Evolutionary conservation across 2,888 invertebrate species (phyloP).

Genomic region (Tenthredo mesomela): DNA sequence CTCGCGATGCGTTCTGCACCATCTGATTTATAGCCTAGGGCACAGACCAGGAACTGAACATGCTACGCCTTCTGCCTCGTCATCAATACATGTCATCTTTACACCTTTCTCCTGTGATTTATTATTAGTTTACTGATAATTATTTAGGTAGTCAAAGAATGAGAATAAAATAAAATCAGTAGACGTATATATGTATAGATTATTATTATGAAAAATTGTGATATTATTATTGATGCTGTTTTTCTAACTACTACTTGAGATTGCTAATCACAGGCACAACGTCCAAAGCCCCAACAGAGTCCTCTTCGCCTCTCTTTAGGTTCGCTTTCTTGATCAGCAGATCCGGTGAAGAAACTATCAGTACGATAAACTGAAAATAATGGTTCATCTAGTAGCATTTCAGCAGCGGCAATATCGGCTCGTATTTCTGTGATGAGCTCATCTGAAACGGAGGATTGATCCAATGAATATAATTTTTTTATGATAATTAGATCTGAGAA

Average conservation of each 20-base stretch:
- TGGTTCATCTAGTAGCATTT: slow-evolving; percentile 81
- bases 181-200: neutral
- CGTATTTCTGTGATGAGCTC: slow-evolving; percentile 89
- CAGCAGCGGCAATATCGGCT: slow-evolving; percentile 87
- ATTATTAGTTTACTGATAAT: neutral
- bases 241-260: neutral
- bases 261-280: neutral
- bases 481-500: neutral
- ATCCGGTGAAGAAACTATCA: slow-evolving; percentile 79
- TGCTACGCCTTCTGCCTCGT: slow-evolving; percentile 1
- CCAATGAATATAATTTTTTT: neutral
- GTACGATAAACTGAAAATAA: slow-evolving; percentile 79
- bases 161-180: neutral
- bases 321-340: neutral
- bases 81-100: neutral
- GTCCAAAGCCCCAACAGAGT: neutral
- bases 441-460: slow-evolving; percentile 77
- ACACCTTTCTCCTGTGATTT: neutral
- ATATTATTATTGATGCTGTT: neutral
- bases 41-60: slow-evolving; percentile 27
- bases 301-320: slow-evolving; percentile 8
- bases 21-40: slow-evolving; percentile 41
- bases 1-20: slow-evolving; percentile 49
- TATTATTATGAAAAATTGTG: neutral
- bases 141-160: neutral